Percentiles rank a stretch among this genome's conserved stretches.
phyloP scores from a whole-genome alignment of 92 coral and sea anemone genomes.

The Pocillopora meandrina region DNA sequence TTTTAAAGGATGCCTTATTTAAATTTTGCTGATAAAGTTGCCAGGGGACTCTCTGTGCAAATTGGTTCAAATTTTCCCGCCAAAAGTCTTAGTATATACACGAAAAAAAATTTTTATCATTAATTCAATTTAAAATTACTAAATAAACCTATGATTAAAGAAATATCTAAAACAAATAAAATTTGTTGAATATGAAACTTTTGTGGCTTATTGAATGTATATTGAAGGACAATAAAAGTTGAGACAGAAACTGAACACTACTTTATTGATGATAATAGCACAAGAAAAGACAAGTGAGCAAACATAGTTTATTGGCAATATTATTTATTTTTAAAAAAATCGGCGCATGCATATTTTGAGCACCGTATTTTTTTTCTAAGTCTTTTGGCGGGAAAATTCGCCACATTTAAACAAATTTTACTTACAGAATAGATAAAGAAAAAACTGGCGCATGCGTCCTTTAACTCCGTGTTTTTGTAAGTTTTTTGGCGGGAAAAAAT shows the following conservation, averaged over 20 bases:
- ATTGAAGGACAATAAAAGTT: not conserved
- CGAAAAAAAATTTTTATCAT: not conserved
- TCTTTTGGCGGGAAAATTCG: not conserved
- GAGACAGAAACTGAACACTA: too few species aligned
- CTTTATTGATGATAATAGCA: not conserved
- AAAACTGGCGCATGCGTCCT: conserved; percentile 3
- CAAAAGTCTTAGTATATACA: conserved; percentile 18
- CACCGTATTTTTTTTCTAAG: too few species aligned
- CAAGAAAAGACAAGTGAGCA: not conserved
- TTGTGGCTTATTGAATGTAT: not conserved
- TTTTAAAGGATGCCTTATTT: not conserved
- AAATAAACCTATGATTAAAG: not conserved
- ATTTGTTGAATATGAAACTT: not conserved
- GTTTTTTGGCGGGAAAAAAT: conserved; percentile 8
- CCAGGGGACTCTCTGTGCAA: conserved; percentile 17
- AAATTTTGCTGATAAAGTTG: not conserved
- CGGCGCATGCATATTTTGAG: conserved; percentile 38
- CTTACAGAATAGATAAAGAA: not conserved
- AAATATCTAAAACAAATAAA: not conserved
- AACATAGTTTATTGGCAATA: not conserved
- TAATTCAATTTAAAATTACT: not conserved
- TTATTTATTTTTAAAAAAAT: not conserved
- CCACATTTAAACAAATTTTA: not conserved
- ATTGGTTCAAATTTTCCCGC: conserved; percentile 5
- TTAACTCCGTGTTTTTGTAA: not conserved